Evolutionary conservation across 2,888 invertebrate genomes (phyloP).

Genomic region (Andrena camellia): DNA sequence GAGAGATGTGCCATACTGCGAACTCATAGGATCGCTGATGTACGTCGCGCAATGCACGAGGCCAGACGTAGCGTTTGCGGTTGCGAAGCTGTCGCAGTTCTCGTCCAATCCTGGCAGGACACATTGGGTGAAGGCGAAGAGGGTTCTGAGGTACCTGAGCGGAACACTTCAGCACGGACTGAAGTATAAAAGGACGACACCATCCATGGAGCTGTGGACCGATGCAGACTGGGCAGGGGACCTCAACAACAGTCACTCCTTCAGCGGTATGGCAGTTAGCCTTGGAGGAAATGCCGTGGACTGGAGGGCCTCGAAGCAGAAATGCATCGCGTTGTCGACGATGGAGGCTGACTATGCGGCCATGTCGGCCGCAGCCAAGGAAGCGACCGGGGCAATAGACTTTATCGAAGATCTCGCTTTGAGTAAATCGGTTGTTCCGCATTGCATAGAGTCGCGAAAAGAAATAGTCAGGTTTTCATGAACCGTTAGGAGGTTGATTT

Average conservation of each 20-base stretch:
- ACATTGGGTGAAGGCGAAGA: constrained; percentile 33
- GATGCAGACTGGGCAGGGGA: constrained; percentile 35
- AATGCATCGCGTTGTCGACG: constrained; percentile 17
- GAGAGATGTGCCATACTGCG: not conserved
- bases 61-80: constrained; percentile 17
- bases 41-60: constrained; percentile 18
- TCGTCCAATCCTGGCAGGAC: not conserved
- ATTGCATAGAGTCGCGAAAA: too few species aligned
- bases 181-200: not conserved
- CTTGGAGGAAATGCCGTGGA: constrained; percentile 9
- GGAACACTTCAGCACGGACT: constrained; percentile 2
- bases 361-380: constrained; percentile 8
- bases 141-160: constrained; percentile 6
- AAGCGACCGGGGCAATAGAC: constrained; percentile 8
- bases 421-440: not conserved
- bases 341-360: constrained; percentile 25
- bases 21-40: constrained; percentile 24
- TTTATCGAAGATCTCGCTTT: constrained; percentile 2
- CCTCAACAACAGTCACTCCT: constrained; percentile 11
- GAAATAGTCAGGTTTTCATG: too few species aligned
- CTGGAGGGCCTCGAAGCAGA: constrained; percentile 37
- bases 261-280: constrained; percentile 6
- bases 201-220: constrained; percentile 20
- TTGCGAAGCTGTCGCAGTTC: constrained; percentile 27
- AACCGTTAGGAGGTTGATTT: too few species aligned